Evolutionary conservation across 1,140 invertebrate species (phyloP), one percentile per base, ranked within the genome.

Genomic region (Radopholus similis): DNA sequence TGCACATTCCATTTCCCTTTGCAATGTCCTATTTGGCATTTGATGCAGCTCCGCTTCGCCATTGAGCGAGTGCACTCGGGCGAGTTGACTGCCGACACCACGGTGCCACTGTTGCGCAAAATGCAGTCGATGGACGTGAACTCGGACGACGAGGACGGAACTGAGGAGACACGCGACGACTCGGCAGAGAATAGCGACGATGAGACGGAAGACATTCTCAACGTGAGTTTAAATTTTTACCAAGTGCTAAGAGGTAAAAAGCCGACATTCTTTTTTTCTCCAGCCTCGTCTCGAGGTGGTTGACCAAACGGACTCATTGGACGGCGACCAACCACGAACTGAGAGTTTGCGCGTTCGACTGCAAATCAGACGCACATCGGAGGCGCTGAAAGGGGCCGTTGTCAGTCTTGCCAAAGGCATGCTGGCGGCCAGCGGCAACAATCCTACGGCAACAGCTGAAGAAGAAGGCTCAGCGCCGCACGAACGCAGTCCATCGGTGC

Each of bases 41-140:
- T 73, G 21, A 34, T 42, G 26, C 8, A 77, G 66, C 37, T 75
- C 13, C 37, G 75, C 35, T 23, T 63, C 23, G 73, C 73, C 4
- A 64, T 75, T 32, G 73, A 75, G 62, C 62, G 13, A 23, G 72
- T 75, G 13, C 51, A 75, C 47, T 37, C 30, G 23, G 75, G 75
- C 15, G 26, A 78, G 21, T 37, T 75, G 18, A 57, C 18, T 30
- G 32, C 55, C 28, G 38, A 38, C 1, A 51, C 28, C 28, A 9
- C 15, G 6, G 23, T 5, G 4, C 51, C 53, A 18, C 34, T 60
- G 15, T 47, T 28, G 23, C 47, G 66, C 2, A 26, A n/a, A 58
- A 15, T 21, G 26, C 38, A 55, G 44, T 8, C n/a, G 38, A 63
- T 35, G 49, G 28, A 6, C 18, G 18, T 30, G 34, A 51, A 71